phyloP scores from a whole-genome alignment of 2,113 vertebrate species.

The Malaclemys terrapin region DNA sequence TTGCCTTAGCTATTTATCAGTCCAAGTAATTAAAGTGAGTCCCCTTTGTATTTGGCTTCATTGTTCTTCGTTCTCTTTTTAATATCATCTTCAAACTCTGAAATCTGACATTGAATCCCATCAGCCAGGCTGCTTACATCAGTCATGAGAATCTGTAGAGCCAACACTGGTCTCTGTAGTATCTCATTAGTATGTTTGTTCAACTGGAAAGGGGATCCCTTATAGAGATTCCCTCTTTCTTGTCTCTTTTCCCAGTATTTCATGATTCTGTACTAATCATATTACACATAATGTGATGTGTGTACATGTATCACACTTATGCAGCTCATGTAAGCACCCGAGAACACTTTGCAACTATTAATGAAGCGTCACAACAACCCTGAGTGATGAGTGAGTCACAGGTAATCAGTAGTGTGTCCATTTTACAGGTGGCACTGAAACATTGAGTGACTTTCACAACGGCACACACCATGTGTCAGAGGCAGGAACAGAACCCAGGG shows the following conservation, averaged over 20 bases:
- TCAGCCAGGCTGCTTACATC: not conserved
- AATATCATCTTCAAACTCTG: not conserved
- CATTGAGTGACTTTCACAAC: not conserved
- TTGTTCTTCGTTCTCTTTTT: not conserved
- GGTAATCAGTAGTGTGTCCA: not conserved
- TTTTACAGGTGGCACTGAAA: not conserved
- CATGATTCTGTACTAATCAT: not conserved
- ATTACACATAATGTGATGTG: rapidly evolving
- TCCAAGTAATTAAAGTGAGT: not conserved
- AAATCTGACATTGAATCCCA: not conserved
- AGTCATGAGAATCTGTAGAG: rapidly evolving
- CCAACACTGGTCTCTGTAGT: not conserved
- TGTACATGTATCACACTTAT: not conserved
- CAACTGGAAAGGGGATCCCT: not conserved
- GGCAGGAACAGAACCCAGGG: not conserved
- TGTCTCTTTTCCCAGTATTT: not conserved
- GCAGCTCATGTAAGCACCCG: not conserved
- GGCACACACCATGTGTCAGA: not conserved
- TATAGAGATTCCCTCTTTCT: not conserved
- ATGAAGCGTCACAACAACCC: not conserved
- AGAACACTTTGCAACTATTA: not conserved
- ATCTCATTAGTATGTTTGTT: rapidly evolving
- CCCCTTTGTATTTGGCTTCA: not conserved
- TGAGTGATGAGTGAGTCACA: not conserved
- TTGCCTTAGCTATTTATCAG: rapidly evolving